Evolutionary conservation across 2,113 vertebrate genomes (phyloP).

Genomic region (Antigone vipio): DNA sequence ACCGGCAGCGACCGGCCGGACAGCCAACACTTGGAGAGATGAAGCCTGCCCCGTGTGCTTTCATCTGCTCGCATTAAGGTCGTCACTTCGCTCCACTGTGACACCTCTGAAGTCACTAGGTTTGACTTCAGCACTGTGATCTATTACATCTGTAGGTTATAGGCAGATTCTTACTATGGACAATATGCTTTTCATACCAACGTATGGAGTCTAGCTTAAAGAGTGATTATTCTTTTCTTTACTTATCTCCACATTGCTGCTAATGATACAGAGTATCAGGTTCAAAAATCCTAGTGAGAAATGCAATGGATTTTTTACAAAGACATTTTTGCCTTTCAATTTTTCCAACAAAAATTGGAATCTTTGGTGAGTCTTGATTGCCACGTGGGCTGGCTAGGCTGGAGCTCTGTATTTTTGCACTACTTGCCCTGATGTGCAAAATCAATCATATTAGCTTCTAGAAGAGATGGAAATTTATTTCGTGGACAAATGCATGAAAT

Average conservation of each 20-base stretch:
- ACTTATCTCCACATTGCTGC: neutral
- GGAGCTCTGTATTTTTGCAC: neutral
- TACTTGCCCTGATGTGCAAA: neutral
- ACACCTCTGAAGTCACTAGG: neutral
- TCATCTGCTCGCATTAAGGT: fast-evolving
- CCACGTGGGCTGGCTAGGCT: neutral
- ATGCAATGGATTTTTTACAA: neutral
- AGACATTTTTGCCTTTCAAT: neutral
- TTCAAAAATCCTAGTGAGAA: neutral
- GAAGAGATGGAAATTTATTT: neutral
- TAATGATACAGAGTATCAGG: neutral
- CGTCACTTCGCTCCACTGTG: fast-evolving
- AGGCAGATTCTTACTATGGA: neutral
- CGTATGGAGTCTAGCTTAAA: neutral
- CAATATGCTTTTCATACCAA: neutral
- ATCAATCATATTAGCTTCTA: neutral
- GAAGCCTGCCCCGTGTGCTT: neutral
- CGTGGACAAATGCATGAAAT: neutral
- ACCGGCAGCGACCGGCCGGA: fast-evolving
- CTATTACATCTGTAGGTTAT: fast-evolving
- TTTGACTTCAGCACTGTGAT: neutral
- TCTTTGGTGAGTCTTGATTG: neutral
- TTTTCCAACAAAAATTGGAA: neutral
- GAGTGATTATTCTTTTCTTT: neutral
- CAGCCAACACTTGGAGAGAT: neutral